Evolutionary conservation across 2,888 invertebrate genomes (phyloP).

Genomic region (Malacosoma neustria): DNA sequence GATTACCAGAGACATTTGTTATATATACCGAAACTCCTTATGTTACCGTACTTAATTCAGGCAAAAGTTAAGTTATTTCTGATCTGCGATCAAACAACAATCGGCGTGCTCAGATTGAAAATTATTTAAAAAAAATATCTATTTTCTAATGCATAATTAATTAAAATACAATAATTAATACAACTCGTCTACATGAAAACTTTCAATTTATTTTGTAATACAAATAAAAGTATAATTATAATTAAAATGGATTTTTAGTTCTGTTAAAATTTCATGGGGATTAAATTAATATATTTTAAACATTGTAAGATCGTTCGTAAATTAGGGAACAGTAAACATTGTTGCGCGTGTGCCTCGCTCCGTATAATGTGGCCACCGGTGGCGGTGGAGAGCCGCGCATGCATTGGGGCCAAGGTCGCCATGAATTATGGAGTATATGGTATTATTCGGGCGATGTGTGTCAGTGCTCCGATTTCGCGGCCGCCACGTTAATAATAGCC

Average conservation of each 20-base stretch:
- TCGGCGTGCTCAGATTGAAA: no score
- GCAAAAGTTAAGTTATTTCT: no score
- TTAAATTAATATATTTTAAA: constrained; percentile 2
- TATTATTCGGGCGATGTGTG: constrained; percentile 67
- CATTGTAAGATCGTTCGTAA: neutral
- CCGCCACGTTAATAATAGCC: constrained; percentile 61
- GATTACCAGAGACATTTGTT: no score
- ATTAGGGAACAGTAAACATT: constrained; percentile 6
- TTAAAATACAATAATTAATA: no score
- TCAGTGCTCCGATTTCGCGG: constrained; percentile 67
- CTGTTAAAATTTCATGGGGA: neutral
- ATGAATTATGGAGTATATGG: constrained; percentile 72
- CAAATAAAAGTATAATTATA: no score
- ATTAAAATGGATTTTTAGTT: neutral
- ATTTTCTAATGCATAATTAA: no score
- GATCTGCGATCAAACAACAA: no score
- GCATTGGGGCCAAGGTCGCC: constrained; percentile 66
- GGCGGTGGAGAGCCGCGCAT: constrained; percentile 29
- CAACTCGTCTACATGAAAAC: no score
- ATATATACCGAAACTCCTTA: no score
- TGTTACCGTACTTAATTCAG: no score
- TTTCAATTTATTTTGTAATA: no score
- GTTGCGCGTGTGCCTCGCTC: constrained; percentile 15
- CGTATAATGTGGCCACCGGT: constrained; percentile 6
- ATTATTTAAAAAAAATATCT: no score